Conservation (phyloP, 2,888 invertebrate species). For the Adelognathus sp. region DNA sequence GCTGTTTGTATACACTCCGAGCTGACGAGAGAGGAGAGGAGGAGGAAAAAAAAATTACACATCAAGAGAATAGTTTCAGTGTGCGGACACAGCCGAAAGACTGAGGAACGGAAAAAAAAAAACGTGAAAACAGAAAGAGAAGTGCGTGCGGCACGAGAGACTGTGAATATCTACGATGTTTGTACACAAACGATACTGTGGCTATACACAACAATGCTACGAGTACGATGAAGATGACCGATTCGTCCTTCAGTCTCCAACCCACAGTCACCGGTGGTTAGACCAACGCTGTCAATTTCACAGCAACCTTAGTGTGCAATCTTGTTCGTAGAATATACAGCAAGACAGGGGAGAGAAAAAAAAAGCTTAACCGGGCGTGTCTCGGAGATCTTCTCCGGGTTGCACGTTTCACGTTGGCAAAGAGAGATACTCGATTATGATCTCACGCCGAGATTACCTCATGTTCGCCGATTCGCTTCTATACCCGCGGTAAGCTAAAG, state of each 20-base stretch:
- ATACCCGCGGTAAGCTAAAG: conserved; percentile 5
- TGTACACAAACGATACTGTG: not conserved
- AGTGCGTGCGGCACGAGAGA: conserved; percentile 19
- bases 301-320: not conserved
- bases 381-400: conserved; percentile 14
- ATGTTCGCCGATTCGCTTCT: conserved; percentile 68
- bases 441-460: conserved; percentile 68
- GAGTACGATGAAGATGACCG: not conserved
- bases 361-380: conserved; percentile 54
- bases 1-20: not conserved
- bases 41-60: conserved; percentile 9
- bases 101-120: conserved; percentile 10
- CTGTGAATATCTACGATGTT: not conserved
- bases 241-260: not conserved
- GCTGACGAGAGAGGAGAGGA: not conserved
- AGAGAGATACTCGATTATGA: conserved; percentile 69
- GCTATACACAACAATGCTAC: too few species aligned
- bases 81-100: conserved; percentile 28
- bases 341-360: conserved; percentile 20
- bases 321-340: not conserved
- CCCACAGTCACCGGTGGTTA: not conserved
- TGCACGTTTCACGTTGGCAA: conserved; percentile 32
- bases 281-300: not conserved
- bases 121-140: conserved; percentile 4
- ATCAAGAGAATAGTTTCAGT: conserved; percentile 4